Percentiles rank a stretch among this genome's conserved stretches.
Conservation (phyloP, 2,797 vertebrate genomes). For the Lepilemur ruficaudatus region DNA sequence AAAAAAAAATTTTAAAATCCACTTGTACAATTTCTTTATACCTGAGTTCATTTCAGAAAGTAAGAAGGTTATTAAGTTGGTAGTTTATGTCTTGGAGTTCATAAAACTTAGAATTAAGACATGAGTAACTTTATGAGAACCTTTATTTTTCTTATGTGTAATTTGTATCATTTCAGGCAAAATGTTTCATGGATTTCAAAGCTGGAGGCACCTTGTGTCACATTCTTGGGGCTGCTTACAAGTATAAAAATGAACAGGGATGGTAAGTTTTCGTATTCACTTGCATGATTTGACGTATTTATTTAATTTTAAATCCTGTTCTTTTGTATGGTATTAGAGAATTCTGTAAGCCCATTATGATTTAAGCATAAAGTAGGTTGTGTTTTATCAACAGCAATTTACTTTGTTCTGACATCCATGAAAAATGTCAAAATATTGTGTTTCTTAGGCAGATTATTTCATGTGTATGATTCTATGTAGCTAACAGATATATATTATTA, state of each 20-base stretch:
- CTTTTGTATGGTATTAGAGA: neutral
- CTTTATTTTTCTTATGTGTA: constrained; percentile 38
- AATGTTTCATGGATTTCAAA: constrained; percentile 99
- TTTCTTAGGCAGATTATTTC: neutral
- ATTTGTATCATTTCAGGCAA: constrained; percentile 87
- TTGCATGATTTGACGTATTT: constrained; percentile 61
- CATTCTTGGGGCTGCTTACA: constrained; percentile 97
- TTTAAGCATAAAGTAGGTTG: neutral
- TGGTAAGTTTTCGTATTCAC: constrained; percentile 89
- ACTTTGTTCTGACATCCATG: neutral
- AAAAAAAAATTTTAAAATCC: too few species aligned
- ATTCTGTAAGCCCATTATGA: neutral
- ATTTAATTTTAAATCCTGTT: constrained; percentile 39
- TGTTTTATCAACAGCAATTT: constrained; percentile 1
- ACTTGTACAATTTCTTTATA: neutral
- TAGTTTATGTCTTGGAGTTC: neutral
- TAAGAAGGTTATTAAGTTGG: neutral
- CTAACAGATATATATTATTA: neutral
- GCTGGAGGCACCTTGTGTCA: constrained; percentile 96
- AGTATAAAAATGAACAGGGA: constrained; percentile 98
- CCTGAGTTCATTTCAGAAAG: neutral
- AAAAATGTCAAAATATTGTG: neutral
- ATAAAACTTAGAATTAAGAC: neutral
- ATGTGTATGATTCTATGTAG: neutral
- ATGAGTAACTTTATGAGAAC: neutral